These are phyloP conservation scores for Lepidochrysops patricia DNA, from an alignment of 2,888 invertebrate genomes.

Conservation along the genomic window DNA sequence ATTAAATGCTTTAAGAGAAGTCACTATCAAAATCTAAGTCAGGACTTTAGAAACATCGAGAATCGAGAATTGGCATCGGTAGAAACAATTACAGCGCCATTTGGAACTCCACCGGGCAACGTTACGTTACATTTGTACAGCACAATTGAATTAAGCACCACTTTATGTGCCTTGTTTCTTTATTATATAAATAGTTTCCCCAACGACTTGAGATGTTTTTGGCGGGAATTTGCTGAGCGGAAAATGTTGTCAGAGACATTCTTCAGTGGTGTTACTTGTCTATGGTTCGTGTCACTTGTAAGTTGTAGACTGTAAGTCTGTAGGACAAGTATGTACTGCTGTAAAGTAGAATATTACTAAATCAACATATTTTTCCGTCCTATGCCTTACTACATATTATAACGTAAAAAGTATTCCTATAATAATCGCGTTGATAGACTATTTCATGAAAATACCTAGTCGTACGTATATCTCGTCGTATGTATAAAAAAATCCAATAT, in stretches of 20 bases:
- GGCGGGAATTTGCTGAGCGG: not conserved
- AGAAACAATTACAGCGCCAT: not conserved
- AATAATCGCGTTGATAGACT: no score
- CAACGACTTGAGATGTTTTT: not conserved
- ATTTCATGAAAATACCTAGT: no score
- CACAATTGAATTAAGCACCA: not conserved
- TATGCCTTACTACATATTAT: no score
- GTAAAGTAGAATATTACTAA: no score
- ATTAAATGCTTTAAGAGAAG: no score
- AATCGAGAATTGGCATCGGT: not conserved
- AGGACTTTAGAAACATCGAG: not conserved
- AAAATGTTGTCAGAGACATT: not conserved
- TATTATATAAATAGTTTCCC: not conserved
- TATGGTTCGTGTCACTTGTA: no score
- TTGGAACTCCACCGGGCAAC: not conserved
- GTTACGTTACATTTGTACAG: not conserved
- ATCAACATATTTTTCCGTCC: no score
- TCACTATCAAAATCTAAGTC: not conserved
- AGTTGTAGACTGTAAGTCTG: no score
- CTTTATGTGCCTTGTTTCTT: not conserved
- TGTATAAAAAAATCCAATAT: no score
- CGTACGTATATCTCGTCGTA: no score
- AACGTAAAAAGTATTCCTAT: no score
- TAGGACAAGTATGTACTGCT: no score
- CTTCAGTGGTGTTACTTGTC: not conserved